A percentile compares a stretch with the other conserved stretches of the same genome.
These are phyloP conservation scores for Pelmatolapia mariae DNA, from an alignment of 2,113 vertebrate species.

Conservation along the genomic window DNA sequence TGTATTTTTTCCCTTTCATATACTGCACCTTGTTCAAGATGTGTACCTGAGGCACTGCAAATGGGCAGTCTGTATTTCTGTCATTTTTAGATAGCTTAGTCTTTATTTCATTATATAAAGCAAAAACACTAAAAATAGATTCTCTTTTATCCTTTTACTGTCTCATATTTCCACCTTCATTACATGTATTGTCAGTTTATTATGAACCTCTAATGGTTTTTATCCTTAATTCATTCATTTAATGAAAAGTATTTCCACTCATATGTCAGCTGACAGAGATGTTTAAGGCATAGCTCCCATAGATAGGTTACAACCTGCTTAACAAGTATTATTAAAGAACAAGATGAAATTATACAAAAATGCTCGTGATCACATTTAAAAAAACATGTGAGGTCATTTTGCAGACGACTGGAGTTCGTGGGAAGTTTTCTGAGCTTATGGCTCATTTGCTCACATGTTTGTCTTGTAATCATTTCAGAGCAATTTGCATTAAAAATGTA, in stretches of 20 bases:
- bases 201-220: accelerated
- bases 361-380: accelerated
- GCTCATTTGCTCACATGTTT: neutral
- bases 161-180: neutral
- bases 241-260: accelerated
- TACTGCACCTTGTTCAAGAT: neutral
- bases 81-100: neutral
- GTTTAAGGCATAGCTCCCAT: neutral
- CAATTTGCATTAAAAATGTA: neutral
- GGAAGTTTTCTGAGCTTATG: neutral
- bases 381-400: neutral
- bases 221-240: neutral
- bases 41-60: neutral
- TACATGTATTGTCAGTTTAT: neutral
- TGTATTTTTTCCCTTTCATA: neutral
- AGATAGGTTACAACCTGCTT: neutral
- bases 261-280: neutral
- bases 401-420: neutral
- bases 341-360: neutral
- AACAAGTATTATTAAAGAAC: neutral
- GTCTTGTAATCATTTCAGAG: neutral
- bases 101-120: neutral
- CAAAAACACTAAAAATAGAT: accelerated
- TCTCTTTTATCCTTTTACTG: neutral
- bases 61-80: neutral